A percentile compares a stretch with the other conserved stretches of the same genome.
These are phyloP conservation scores for Eilema sororculum DNA, from an alignment of 2,888 invertebrate genomes.

Conservation along the genomic window DNA sequence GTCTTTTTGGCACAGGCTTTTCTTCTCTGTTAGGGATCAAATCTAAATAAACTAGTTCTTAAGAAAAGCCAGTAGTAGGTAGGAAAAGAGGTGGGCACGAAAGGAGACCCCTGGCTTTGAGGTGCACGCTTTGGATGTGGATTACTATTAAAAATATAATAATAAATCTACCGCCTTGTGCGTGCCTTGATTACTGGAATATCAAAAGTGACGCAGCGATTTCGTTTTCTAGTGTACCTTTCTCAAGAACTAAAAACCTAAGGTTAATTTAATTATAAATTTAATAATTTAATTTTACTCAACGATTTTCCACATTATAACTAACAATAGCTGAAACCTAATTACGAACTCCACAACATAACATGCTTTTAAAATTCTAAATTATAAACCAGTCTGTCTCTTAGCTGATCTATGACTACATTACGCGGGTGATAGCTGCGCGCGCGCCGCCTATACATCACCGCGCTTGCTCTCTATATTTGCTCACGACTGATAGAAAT, in stretches of 20 bases:
- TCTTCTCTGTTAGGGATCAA: neutral
- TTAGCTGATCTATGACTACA: conserved; percentile 64
- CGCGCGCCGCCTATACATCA: conserved; percentile 78
- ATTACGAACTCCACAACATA: no score
- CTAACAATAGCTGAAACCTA: neutral
- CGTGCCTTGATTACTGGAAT: no score
- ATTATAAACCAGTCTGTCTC: conserved; percentile 28
- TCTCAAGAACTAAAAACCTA: no score
- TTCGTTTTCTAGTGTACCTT: neutral
- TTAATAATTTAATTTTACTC: no score
- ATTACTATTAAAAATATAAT: no score
- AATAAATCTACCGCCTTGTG: no score
- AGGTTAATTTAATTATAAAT: no score
- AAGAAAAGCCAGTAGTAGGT: no score
- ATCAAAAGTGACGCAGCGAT: no score
- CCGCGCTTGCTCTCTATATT: conserved; percentile 77
- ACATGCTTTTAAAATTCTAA: neutral
- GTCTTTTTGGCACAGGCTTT: neutral
- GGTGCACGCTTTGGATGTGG: neutral
- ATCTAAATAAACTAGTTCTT: neutral
- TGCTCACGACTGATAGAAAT: conserved; percentile 74
- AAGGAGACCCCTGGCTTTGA: no score
- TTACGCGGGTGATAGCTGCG: conserved; percentile 58
- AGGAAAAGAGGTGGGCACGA: no score
- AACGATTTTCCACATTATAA: neutral